Base-by-base conservation (phyloP, 2,113 vertebrate species). In the Syrmaticus mikado region DNA sequence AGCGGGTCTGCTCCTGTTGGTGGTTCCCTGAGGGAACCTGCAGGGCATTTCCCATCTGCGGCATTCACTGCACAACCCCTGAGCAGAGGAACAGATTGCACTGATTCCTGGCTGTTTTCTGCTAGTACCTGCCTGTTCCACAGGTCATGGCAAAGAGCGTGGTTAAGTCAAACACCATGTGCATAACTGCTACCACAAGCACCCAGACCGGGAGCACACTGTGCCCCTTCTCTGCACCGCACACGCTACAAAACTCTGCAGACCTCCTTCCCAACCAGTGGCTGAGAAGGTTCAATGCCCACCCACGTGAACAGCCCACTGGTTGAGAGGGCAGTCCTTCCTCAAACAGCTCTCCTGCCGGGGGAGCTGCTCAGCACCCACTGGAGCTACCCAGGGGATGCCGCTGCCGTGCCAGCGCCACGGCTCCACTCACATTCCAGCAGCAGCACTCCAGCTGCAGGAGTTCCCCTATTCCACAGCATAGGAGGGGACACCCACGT, bases 11-110 rank as follows among this genome's bases (percentile, higher is more conserved):
- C 24, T 50, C 72, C 87, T 71, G 85, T 67, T 79, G 50, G 34
- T 76, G 64, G 55, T 20, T 55, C 67, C 85, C 76, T 55, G 32
- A 16, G 79, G 58, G 76, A 76, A 73, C 72, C 85, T 90, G 67
- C 43, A 57, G 90, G 82, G 77, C 68, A 86, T 88, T 86, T 93
- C 86, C 82, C 57, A 64, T 40, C 82, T 87, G 76, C 57, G 80
- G 53, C 61, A 57, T 60, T 76, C 38, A 85, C 58, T 34, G 41
- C 55, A 75, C 3, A 6, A n/a, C 74, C 46, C 87, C 76, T 53
- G 83, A 88, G 85, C 34, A 25, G 43, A 45, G 58, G 8, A n/a
- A 60, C 16, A 20, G 55, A 13, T 7, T 25, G 21, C 28, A 58
- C 4, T 36, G 30, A 91, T 74, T 91, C 80, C 57, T 58, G 36